Percentiles rank a stretch among this genome's conserved stretches.
Conservation (phyloP, 2,888 invertebrate genomes). For the Drosophila longiperda region DNA sequence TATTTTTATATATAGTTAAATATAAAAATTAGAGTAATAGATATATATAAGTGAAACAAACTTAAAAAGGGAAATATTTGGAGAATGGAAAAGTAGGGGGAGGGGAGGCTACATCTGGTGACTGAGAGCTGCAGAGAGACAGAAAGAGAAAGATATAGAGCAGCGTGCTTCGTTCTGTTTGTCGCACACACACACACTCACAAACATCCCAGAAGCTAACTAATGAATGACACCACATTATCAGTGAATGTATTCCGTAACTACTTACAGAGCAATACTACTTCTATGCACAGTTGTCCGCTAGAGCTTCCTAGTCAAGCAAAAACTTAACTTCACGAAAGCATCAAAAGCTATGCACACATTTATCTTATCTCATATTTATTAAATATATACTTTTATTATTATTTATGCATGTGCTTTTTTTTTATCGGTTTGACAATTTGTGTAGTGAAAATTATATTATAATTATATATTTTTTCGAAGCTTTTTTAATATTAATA, state of each 20-base stretch:
- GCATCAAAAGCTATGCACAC: no score
- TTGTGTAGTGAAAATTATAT: no score
- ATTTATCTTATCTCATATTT: no score
- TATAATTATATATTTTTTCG: no score
- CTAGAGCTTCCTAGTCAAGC: background rate
- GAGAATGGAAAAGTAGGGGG: background rate
- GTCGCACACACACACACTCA: background rate
- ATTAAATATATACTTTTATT: no score
- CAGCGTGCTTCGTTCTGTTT: background rate
- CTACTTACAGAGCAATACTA: background rate
- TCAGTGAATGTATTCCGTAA: background rate
- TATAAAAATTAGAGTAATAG: slow-evolving; percentile 4
- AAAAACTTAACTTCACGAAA: background rate
- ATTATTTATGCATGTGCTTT: no score
- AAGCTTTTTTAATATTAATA: background rate
- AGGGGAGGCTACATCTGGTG: background rate
- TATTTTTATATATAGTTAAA: slow-evolving; percentile 16
- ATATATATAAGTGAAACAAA: slow-evolving; percentile 5
- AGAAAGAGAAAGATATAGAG: background rate
- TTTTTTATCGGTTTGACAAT: no score
- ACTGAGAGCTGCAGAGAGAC: background rate
- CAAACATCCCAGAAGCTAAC: background rate
- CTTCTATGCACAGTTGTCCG: background rate
- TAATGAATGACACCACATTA: background rate
- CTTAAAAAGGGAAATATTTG: slow-evolving; percentile 10